Evolutionary conservation across 2,888 invertebrate species (phyloP), one percentile per base, ranked within the genome.

Genomic region (Myathropa florea): DNA sequence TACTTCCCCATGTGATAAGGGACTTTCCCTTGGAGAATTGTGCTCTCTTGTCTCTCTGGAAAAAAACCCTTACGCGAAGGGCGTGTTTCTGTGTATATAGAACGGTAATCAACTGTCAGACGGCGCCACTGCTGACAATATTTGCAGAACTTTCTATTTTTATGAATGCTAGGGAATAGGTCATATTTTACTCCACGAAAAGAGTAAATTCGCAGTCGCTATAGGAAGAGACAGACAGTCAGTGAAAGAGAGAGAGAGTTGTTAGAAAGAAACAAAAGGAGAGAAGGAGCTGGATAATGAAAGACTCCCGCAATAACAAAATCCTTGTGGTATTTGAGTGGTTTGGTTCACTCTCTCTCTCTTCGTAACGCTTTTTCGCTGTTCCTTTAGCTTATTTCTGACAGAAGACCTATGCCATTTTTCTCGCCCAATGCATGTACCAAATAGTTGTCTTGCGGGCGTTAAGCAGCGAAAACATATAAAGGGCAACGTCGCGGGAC

Each of bases 401-500:
- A 75, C 24, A 68, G 24, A 60, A 67, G 71, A 78, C 71, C 78
- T 77, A 68, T 77, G 72, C 30, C 30, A 73, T n/a, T 57, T 28
- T 77, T 63, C 61, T 28, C 68, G 70, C 70, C 70, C 24, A 23
- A 83, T 63, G 55, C 57, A 57, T 63, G 73, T 21, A 75, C 60
- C 60, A 71, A 65, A 12, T 80, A 87, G 87, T 87, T 80, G 83
- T 80, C 87, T 83, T 87, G 79, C 80, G 80, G 80, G 79, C 87
- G 83, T 87, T 63, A 64, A 71, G 72, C 80, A 80, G 79, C 21
- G 76, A 80, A 83, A 83, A 83, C 83, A 67, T 78, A 46, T 60
- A 83, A 87, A 67, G 83, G 80, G 75, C 71, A 78, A 76, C 86
- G 86, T 82, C 83, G 86, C 86, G 86, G 63, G 77, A 85, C 77